Conservation (phyloP, 2,888 invertebrate genomes). For the Scrobipalpa costella region DNA sequence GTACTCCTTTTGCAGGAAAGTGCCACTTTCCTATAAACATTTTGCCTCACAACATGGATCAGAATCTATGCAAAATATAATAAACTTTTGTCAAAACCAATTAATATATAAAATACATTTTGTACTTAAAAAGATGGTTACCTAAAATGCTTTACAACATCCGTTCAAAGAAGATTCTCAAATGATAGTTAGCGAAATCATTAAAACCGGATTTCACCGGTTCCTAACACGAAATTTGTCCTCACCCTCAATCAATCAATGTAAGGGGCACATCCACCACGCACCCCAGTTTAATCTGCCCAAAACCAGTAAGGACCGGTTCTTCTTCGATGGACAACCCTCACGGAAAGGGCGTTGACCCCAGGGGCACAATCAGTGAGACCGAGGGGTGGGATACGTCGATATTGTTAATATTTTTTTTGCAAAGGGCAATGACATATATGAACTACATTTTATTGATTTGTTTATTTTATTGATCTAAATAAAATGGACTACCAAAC, state of each 20-base stretch:
- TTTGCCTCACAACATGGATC: too few species aligned
- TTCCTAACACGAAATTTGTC: constrained; percentile 1
- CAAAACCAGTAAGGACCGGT: constrained; percentile 38
- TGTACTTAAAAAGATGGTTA: too few species aligned
- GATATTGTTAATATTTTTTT: constrained; percentile 38
- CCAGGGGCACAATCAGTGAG: constrained; percentile 37
- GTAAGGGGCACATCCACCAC: constrained; percentile 13
- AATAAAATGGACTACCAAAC: too few species aligned
- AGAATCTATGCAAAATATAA: too few species aligned
- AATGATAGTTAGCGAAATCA: background rate
- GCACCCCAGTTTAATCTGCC: constrained; percentile 21
- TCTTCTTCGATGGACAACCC: constrained; percentile 49
- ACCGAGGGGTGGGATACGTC: constrained; percentile 42
- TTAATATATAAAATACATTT: too few species aligned
- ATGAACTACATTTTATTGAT: background rate
- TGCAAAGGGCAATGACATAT: constrained; percentile 28
- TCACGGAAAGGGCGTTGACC: constrained; percentile 47
- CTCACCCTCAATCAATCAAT: constrained; percentile 17
- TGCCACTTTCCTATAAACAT: too few species aligned
- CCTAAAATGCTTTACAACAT: background rate
- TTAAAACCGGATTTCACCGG: background rate
- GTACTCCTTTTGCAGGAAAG: too few species aligned
- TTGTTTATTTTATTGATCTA: too few species aligned
- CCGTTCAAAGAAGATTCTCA: background rate
- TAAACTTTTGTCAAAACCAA: too few species aligned